Percentiles rank a stretch among this genome's conserved stretches.
Conservation (phyloP, 2,797 vertebrate genomes). For the Odontamblyopus rebecca region DNA sequence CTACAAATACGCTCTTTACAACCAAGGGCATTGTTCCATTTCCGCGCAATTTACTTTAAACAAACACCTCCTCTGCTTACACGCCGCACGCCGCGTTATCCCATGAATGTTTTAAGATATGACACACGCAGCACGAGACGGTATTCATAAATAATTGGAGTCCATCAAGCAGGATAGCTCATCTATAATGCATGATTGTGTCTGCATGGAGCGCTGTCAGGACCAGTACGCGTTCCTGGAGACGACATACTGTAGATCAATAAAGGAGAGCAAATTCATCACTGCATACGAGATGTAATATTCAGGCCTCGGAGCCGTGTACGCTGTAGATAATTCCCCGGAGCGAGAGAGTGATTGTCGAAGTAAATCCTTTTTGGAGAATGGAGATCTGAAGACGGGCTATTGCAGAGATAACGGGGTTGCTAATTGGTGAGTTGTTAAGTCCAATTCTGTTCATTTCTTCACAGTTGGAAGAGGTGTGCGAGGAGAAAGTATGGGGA, state of each 20-base stretch:
- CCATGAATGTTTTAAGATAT: conserved; percentile 45
- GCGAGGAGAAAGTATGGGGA: not conserved
- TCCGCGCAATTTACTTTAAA: conserved; percentile 40
- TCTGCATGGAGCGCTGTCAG: conserved; percentile 43
- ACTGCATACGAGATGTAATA: conserved; percentile 29
- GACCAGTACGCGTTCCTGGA: conserved; percentile 22
- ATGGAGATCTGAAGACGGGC: conserved; percentile 19
- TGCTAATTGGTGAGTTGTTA: not conserved
- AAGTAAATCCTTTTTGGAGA: conserved; percentile 8
- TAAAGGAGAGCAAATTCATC: conserved; percentile 42
- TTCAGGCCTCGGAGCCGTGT: conserved; percentile 35
- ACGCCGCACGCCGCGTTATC: conserved; percentile 38
- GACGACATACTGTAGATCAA: conserved; percentile 43
- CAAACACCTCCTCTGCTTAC: conserved; percentile 32
- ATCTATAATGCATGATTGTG: conserved; percentile 64
- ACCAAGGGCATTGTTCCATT: conserved; percentile 32
- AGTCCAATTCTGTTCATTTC: not conserved
- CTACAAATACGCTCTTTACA: not conserved
- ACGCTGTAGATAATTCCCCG: conserved; percentile 15
- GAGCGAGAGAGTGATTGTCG: conserved; percentile 17
- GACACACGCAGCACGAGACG: conserved; percentile 22
- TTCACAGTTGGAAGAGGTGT: not conserved
- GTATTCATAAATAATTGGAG: conserved; percentile 54
- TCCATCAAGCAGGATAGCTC: conserved; percentile 44
- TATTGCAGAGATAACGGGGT: not conserved